Base-by-base conservation (phyloP, 53 echinoderm and acorn worm species). In the Echinometra lucunter region DNA sequence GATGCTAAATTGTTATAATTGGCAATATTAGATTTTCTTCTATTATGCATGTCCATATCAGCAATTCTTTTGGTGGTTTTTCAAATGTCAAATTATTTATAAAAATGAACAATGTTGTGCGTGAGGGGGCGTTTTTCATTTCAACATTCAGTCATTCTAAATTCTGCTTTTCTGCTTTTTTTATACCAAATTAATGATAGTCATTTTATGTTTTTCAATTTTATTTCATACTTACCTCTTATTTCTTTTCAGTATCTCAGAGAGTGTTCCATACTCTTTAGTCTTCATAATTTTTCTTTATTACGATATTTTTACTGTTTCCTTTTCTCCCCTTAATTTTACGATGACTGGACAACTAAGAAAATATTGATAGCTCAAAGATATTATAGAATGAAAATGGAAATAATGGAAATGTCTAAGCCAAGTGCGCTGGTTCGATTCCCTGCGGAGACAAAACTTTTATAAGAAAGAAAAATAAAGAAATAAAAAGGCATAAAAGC, bases 1-100 rank as follows among this genome's bases (percentile, higher is more conserved):
- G 49, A 85, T 85, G 85, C 45, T 49, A 28, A 49, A 85, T 85
- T 47, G 17, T 11, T 53, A 49, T 85, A 85, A 85, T 85, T 85
- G 85, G 12, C 45, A 85, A 49, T 49, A 85, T 85, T 49, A 49
- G 28, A 49, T 85, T 85, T 47, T 53, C n/a, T 16, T 27, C 11
- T n/a, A 49, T 21, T 85, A 12, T n/a, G 34, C n/a, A 1, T 85
- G 49, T 28, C n/a, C 11, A 49, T 13, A 47, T 6, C 7, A 85
- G 30, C 10, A 10, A 49, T 49, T 47, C 81, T 81, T 44, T 38
- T 81, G 11, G n/a, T 30, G 21, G 19, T 78, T 40, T 78, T 78
- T 78, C 1, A 40, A 78, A 78, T 78, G 78, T 78, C 78, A 21
- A 78, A 40, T 40, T 78, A 21, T 75, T 78, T 78, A 40, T 78